phyloP scores from a whole-genome alignment of 53 echinoderm and acorn worm genomes.

The Pentamera pediparva region DNA sequence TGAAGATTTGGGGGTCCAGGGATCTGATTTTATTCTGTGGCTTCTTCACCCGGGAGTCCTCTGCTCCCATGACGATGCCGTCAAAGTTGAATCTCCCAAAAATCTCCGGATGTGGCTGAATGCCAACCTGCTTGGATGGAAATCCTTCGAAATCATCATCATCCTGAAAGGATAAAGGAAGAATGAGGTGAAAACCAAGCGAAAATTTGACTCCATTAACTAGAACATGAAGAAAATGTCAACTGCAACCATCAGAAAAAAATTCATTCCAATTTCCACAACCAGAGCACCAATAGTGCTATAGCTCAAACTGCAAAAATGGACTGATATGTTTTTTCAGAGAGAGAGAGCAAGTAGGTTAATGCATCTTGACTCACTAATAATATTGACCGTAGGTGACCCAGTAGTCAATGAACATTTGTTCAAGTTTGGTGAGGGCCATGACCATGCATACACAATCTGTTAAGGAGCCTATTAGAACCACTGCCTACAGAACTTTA shows the following conservation, averaged over 20 bases:
- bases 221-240: too few relatives aligned
- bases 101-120: conserved; percentile 2
- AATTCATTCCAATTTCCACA: neutral
- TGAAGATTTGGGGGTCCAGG: neutral
- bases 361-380: too few relatives aligned
- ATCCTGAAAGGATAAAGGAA: neutral
- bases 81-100: neutral
- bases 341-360: too few relatives aligned
- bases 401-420: too few relatives aligned
- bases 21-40: neutral
- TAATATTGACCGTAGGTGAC: too few relatives aligned
- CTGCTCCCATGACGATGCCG: neutral
- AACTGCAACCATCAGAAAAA: neutral
- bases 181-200: neutral
- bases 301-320: neutral
- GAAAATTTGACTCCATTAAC: neutral
- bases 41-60: neutral
- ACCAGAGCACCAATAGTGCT: neutral
- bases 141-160: conserved; percentile 89
- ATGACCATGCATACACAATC: too few relatives aligned
- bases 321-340: neutral
- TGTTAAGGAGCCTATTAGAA: too few relatives aligned
- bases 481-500: too few relatives aligned
- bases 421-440: too few relatives aligned
- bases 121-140: conserved; percentile 42